phyloP scores from a whole-genome alignment of 2,888 invertebrate genomes.

The Zaprionus lineosus region DNA sequence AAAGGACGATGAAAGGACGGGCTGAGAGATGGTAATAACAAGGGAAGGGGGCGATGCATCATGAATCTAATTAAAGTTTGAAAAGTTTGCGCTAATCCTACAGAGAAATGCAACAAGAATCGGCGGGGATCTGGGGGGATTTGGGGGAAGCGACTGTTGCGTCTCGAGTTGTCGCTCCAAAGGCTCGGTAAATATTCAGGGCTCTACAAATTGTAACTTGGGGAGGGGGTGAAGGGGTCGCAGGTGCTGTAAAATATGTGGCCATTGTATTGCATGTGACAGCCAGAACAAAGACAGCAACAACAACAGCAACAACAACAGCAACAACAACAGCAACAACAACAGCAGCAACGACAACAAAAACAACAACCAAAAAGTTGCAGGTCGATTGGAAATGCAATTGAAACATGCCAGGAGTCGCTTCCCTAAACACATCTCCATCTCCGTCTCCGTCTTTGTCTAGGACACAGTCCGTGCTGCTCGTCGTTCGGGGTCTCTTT shows the following conservation, averaged over 20 bases:
- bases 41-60: too few relatives aligned
- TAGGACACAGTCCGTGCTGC: too few relatives aligned
- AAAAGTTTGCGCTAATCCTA: constrained; percentile 51
- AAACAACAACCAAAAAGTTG: constrained; percentile 39
- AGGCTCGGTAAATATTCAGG: constrained; percentile 23
- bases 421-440: background rate
- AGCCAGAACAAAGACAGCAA: constrained; percentile 23
- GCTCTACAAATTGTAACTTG: background rate
- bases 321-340: too few relatives aligned
- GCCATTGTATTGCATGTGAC: constrained; percentile 27
- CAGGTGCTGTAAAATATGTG: constrained; percentile 3
- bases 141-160: constrained; percentile 48
- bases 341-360: too few relatives aligned
- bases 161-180: too few relatives aligned
- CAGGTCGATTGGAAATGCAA: constrained; percentile 64
- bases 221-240: background rate
- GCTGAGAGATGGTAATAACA: constrained; percentile 10
- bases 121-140: constrained; percentile 33
- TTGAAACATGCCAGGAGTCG: constrained; percentile 14
- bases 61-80: constrained; percentile 55
- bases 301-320: too few relatives aligned
- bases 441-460: background rate
- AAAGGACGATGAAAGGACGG: constrained; percentile 1
- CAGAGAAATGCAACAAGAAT: constrained; percentile 40
- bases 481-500: background rate